Conservation (phyloP, 2,888 invertebrate species). For the Trichogramma dendrolimi region DNA sequence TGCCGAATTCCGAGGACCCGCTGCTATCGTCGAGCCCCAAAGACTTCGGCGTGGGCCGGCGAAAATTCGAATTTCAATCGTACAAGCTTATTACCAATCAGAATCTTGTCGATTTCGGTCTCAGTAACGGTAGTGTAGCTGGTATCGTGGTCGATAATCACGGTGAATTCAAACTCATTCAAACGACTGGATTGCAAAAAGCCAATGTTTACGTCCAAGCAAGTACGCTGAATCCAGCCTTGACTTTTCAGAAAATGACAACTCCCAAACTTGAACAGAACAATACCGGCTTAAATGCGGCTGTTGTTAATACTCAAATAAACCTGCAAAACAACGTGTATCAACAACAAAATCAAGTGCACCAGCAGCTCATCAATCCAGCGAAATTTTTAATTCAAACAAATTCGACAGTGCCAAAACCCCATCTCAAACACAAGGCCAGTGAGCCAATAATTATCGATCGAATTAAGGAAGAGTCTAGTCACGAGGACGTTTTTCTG, state of each 20-base stretch:
- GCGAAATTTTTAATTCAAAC: conserved; percentile 48
- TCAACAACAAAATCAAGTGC: conserved; percentile 33
- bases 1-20: conserved; percentile 85
- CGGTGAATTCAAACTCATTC: conserved; percentile 61
- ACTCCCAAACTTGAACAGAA: conserved; percentile 43
- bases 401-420: conserved; percentile 35
- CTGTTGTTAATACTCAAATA: conserved; percentile 22
- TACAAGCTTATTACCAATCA: conserved; percentile 56
- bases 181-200: conserved; percentile 53
- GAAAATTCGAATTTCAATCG: conserved; percentile 60
- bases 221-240: conserved; percentile 43
- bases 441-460: conserved; percentile 44
- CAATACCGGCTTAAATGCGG: conserved; percentile 12
- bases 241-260: conserved; percentile 46
- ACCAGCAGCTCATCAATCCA: conserved; percentile 46
- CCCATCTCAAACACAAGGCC: conserved; percentile 40
- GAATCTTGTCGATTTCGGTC: conserved; percentile 56
- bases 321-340: conserved; percentile 42
- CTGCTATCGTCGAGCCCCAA: conserved; percentile 78
- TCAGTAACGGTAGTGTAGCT: conserved; percentile 57
- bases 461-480: conserved; percentile 62
- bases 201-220: conserved; percentile 48
- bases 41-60: conserved; percentile 60
- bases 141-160: conserved; percentile 62
- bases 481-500: conserved; percentile 69